Conservation (phyloP, 1,140 invertebrate genomes). For the Drosophila hydei region DNA sequence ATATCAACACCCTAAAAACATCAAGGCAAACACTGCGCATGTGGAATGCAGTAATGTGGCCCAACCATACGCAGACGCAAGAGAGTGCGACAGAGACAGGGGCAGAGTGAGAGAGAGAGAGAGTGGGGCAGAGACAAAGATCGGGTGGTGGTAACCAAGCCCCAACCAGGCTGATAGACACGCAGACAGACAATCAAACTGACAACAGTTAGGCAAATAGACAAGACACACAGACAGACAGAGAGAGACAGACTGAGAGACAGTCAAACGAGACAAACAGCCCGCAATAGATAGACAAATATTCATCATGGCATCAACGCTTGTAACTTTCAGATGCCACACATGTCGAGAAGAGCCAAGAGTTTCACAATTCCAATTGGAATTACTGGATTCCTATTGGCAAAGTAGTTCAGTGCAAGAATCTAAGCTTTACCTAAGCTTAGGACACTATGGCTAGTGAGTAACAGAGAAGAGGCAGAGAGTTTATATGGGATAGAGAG, state of each 20-base stretch:
- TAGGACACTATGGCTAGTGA: too few species aligned
- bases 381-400: too few species aligned
- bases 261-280: constrained; percentile 51
- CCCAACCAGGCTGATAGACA: constrained; percentile 8
- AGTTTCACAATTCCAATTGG: too few species aligned
- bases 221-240: constrained; percentile 49
- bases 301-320: constrained; percentile 56
- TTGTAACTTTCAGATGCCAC: constrained; percentile 64
- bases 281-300: constrained; percentile 76
- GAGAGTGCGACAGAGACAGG: constrained; percentile 1
- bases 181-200: constrained; percentile 21
- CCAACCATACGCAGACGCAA: constrained; percentile 64
- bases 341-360: constrained; percentile 2
- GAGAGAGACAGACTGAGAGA: constrained; percentile 15
- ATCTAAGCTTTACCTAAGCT: too few species aligned
- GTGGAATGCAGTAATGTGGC: constrained; percentile 77
- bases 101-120: neutral
- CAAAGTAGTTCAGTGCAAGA: too few species aligned
- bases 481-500: too few species aligned
- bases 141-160: constrained; percentile 12
- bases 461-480: too few species aligned
- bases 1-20: constrained; percentile 77
- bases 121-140: too few species aligned
- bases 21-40: constrained; percentile 80
- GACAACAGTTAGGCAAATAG: constrained; percentile 64